These are phyloP conservation scores for Drosophila insularis DNA, from an alignment of 1,140 invertebrate genomes.

Conservation along the genomic window DNA sequence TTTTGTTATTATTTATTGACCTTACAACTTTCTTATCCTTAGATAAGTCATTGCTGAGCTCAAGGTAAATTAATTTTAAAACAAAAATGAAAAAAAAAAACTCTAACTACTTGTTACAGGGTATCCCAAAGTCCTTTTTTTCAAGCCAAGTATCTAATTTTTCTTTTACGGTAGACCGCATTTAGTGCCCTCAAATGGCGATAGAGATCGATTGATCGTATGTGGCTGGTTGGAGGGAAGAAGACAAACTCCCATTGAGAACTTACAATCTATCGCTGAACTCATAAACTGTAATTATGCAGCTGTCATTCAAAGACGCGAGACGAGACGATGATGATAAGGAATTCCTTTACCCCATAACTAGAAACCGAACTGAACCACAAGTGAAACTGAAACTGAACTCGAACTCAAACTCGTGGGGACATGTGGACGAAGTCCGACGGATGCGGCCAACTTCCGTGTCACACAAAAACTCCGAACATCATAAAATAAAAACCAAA, in stretches of 20 bases:
- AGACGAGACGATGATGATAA: slow-evolving; percentile 49
- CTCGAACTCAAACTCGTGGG: slow-evolving; percentile 2
- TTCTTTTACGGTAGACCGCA: slow-evolving; percentile 27
- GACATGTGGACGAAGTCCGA: background rate
- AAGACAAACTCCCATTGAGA: background rate
- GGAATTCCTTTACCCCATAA: background rate
- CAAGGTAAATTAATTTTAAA: too few relatives aligned
- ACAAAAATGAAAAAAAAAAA: too few relatives aligned
- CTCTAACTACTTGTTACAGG: background rate
- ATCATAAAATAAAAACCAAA: slow-evolving; percentile 58
- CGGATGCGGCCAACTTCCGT: slow-evolving; percentile 36
- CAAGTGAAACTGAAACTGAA: slow-evolving; percentile 46
- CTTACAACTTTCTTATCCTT: too few relatives aligned
- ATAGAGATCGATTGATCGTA: slow-evolving; percentile 27
- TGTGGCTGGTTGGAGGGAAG: background rate
- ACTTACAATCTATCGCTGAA: slow-evolving; percentile 8
- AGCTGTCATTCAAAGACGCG: slow-evolving; percentile 37
- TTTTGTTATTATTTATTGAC: too few relatives aligned
- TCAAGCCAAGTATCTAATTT: too few relatives aligned
- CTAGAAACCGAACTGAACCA: slow-evolving; percentile 20
- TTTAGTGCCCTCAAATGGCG: slow-evolving; percentile 51
- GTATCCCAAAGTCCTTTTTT: background rate
- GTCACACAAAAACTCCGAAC: slow-evolving; percentile 34
- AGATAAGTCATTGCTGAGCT: background rate
- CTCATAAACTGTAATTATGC: slow-evolving; percentile 31